Evolutionary conservation across 2,113 vertebrate genomes (phyloP), one percentile per base, ranked within the genome.

Genomic region (Pterophyllum scalare): DNA sequence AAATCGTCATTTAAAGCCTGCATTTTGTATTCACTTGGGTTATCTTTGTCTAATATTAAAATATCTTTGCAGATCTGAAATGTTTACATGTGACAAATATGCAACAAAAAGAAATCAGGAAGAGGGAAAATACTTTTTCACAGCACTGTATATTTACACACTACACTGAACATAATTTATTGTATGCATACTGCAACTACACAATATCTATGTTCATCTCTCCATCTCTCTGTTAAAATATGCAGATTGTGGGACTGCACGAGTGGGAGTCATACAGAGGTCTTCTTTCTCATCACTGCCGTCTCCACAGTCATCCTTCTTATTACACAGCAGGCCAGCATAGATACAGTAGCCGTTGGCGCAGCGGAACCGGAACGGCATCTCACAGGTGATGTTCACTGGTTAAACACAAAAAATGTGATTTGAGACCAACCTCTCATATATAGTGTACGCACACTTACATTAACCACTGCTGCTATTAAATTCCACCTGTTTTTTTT

Each of bases 241-340:
- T 46, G 49, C 17, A 64, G 56, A 56, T 57, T 54, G 54, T 54
- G 17, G 6, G 5, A 14, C 49, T 62, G 10, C 17, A 64, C 59
- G 65, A 33, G 61, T 65, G 33, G 1, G 58, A 33, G 24, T 59
- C 94, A 58, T 93, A 95, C 95, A 95, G 31, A 94, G 85, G 2
- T 92, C 92, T 70, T 94, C 90, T 6, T 80, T 77, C 80, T 95
- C 94, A 4, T 95, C 94, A 8, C 94, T 95, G 87, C 92, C 83
- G 3, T 95, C 95, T 58, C 94, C 94, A 59, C 95, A 95, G 93
- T 95, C 94, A 7, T 95, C 94, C 43, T 91, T 93, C 80, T 90
- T 70, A 81, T 95, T 95, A 88, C 95, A 95, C 65, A 95, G 59
- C 77, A 87, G 75, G n/a, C 94, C 93, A 0, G 92, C 46, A 80